Conservation (phyloP, 2,888 invertebrate genomes). For the Heteromurus nitidus region DNA sequence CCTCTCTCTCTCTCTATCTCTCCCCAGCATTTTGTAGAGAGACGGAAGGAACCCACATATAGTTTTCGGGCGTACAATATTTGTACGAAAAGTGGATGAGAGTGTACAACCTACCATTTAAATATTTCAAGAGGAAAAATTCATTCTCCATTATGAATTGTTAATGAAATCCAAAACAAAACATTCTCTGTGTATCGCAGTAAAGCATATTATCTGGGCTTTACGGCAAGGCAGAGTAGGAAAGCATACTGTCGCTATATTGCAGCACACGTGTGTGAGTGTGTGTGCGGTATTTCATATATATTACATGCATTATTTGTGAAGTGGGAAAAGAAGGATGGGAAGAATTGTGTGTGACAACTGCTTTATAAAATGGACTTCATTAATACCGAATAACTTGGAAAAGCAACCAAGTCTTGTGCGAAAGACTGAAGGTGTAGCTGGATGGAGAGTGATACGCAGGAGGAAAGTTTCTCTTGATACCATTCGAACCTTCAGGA, state of each 20-base stretch:
- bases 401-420: too few relatives aligned
- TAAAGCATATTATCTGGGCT: not conserved
- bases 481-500: too few relatives aligned
- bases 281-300: conserved; percentile 37
- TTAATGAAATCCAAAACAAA: conserved; percentile 62
- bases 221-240: conserved; percentile 1
- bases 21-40: too few relatives aligned
- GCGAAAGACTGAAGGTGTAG: too few relatives aligned
- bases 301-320: conserved; percentile 53
- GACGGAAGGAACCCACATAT: conserved; percentile 1
- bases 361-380: conserved; percentile 55
- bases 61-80: conserved; percentile 11
- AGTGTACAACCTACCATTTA: conserved; percentile 54
- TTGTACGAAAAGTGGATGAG: conserved; percentile 21
- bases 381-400: conserved; percentile 53
- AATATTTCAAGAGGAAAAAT: conserved; percentile 60
- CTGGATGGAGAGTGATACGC: too few relatives aligned
- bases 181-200: conserved; percentile 30
- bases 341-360: conserved; percentile 55
- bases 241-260: too few relatives aligned
- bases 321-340: conserved; percentile 45
- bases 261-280: conserved; percentile 21
- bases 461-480: too few relatives aligned
- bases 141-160: conserved; percentile 58
- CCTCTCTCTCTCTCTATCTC: too few relatives aligned